These are phyloP conservation scores for Eupithecia dodoneata DNA, from an alignment of 2,888 invertebrate genomes.

Conservation along the genomic window DNA sequence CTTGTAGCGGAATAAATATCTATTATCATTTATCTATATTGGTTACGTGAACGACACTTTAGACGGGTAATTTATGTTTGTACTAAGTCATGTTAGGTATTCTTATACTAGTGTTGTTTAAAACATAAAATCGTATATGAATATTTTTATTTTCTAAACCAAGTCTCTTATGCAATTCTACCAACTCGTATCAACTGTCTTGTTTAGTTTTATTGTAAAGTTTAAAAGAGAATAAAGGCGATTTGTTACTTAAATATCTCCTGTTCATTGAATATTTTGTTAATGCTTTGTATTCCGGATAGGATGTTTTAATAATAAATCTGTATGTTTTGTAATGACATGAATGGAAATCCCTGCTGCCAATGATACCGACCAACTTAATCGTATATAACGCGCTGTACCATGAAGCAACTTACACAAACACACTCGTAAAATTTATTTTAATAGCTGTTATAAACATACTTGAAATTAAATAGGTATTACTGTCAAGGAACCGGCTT, in stretches of 20 bases:
- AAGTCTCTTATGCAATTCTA: background rate
- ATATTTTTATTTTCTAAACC: background rate
- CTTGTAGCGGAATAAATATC: slow-evolving; percentile 40
- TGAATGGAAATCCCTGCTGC: background rate
- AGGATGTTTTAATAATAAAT: background rate
- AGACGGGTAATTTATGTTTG: slow-evolving; percentile 18
- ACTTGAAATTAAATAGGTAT: slow-evolving; percentile 27
- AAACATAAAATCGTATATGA: background rate
- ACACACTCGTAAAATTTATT: slow-evolving; percentile 9
- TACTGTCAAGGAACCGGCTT: slow-evolving; percentile 4
- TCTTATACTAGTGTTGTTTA: background rate
- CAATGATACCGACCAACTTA: background rate
- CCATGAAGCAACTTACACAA: background rate
- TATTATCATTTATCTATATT: slow-evolving; percentile 42
- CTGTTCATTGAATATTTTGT: background rate
- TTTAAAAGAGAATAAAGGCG: background rate
- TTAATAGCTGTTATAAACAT: slow-evolving; percentile 13
- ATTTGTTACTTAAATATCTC: background rate
- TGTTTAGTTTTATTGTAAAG: background rate
- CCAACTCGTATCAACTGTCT: background rate
- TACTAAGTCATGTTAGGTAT: slow-evolving; percentile 26
- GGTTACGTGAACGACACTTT: slow-evolving; percentile 22
- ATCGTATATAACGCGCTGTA: background rate
- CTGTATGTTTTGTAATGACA: background rate
- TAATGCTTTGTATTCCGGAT: background rate